Evolutionary conservation across 2,888 invertebrate species (phyloP), one percentile per base, ranked within the genome.

Genomic region (Dinocampus coccinellae): DNA sequence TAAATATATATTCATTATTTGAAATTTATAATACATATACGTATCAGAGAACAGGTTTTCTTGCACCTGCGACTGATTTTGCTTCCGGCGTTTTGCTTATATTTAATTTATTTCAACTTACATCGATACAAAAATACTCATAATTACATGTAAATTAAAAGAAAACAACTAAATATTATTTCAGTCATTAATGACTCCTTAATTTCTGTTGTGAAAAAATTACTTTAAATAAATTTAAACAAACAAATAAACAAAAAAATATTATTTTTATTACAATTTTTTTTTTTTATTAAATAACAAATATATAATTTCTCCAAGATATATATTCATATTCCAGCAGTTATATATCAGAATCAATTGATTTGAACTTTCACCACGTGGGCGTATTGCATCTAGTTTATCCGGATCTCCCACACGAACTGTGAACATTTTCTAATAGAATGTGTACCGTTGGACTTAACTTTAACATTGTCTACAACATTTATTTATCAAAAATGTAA

Each of bases 311-410:
- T 47, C 16, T 47, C 3, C 16, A 81, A 4, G 47, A 2, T n/a
- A n/a, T n/a, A n/a, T n/a, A n/a, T n/a, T n/a, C n/a, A n/a, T n/a
- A n/a, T n/a, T n/a, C 26, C 24, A 26, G 80, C 80, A 79, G 78
- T 79, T 82, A 85, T 85, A 85, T 85, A 85, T 7, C n/a, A 47
- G 47, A 85, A 85, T 81, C 76, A 77, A 78, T 68, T 74, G 74
- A 24, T 70, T 70, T 64, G 65, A 80, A 85, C 85, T 86, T 86
- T 86, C 86, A 84, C 85, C 82, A 83, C 81, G 86, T 85, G 83
- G 85, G 86, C 82, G 85, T 80, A 77, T 77, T 78, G 75, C 81
- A 81, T 81, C 78, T 81, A 77, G 78, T 70, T 77, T 47, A 69
- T 52, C 64, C 57, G 60, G 62, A 70, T 65, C 73, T 69, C 68